A percentile compares a stretch with the other conserved stretches of the same genome.
phyloP scores from a whole-genome alignment of 2,888 invertebrate species.

The Chalcis sispes region DNA sequence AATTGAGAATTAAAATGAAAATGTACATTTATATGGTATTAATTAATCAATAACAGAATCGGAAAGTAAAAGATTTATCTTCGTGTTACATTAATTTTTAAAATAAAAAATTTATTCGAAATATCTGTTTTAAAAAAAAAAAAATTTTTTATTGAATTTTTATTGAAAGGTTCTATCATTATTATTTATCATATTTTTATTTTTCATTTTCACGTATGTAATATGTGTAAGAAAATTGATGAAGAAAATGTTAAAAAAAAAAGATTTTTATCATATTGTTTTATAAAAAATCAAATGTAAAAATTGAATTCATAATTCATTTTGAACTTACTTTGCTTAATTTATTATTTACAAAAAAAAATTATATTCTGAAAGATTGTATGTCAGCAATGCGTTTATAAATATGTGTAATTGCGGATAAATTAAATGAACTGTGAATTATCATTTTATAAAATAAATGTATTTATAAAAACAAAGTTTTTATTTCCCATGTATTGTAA shows the following conservation, averaged over 20 bases:
- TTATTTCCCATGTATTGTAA: neutral
- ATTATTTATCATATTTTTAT: slow-evolving; percentile 24
- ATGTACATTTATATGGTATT: no score
- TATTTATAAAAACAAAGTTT: slow-evolving; percentile 57
- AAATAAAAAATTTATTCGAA: slow-evolving; percentile 31
- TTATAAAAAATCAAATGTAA: neutral
- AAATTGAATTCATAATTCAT: neutral
- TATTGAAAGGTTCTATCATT: slow-evolving; percentile 5
- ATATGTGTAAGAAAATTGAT: slow-evolving; percentile 50
- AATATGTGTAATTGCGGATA: slow-evolving; percentile 53
- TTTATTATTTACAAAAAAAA: slow-evolving; percentile 20
- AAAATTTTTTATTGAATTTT: slow-evolving; percentile 25
- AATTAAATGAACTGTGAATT: slow-evolving; percentile 37
- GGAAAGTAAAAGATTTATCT: neutral
- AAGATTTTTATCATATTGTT: no score
- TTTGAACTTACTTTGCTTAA: neutral
- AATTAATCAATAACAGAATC: slow-evolving; percentile 10
- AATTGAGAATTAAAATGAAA: no score
- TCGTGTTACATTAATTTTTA: slow-evolving; percentile 12
- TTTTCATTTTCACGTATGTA: slow-evolving; percentile 51
- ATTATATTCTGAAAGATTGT: slow-evolving; percentile 23
- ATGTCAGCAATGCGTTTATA: slow-evolving; percentile 50
- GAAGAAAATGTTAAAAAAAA: slow-evolving; percentile 28
- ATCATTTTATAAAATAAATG: slow-evolving; percentile 60
- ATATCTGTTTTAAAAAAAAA: slow-evolving; percentile 21